Conservation (phyloP, 2,888 invertebrate species). For the Melieria picta region DNA sequence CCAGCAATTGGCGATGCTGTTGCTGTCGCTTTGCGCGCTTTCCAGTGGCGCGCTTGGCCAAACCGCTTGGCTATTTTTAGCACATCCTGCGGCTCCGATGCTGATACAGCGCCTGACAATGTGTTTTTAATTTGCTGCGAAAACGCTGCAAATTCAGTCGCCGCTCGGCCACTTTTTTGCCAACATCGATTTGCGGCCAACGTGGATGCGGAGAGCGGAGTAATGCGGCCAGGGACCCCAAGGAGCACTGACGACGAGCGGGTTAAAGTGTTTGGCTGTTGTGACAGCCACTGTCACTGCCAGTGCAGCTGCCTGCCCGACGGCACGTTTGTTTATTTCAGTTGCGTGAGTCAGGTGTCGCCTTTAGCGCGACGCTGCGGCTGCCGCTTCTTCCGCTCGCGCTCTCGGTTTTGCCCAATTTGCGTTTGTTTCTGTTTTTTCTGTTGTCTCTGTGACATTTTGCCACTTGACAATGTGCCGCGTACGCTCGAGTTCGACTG, state of each 20-base stretch:
- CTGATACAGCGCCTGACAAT: slow-evolving; percentile 55
- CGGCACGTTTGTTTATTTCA: slow-evolving; percentile 40
- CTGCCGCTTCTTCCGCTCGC: too few relatives aligned
- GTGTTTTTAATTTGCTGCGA: slow-evolving; percentile 64
- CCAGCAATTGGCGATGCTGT: not conserved
- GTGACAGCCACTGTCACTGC: not conserved
- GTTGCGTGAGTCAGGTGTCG: slow-evolving; percentile 50
- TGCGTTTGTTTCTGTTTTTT: not conserved
- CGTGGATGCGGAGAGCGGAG: slow-evolving; percentile 1
- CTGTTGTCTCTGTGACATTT: not conserved
- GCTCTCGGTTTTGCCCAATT: too few relatives aligned
- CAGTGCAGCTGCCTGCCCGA: not conserved
- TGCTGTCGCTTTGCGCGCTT: not conserved
- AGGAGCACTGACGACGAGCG: slow-evolving; percentile 41
- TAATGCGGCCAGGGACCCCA: slow-evolving; percentile 32
- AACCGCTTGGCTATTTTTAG: slow-evolving; percentile 28
- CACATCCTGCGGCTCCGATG: slow-evolving; percentile 22
- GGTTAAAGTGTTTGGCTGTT: slow-evolving; percentile 45
- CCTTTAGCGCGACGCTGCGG: not conserved
- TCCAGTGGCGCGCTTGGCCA: slow-evolving; percentile 18
- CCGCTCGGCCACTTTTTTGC: too few relatives aligned
- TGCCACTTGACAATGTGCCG: not conserved
- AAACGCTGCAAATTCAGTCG: slow-evolving; percentile 39
- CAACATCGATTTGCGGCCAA: too few relatives aligned
- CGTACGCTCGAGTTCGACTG: slow-evolving; percentile 23